Evolutionary conservation across 1,140 invertebrate genomes (phyloP), one percentile per base, ranked within the genome.

Genomic region (Adoxophyes honmai): DNA sequence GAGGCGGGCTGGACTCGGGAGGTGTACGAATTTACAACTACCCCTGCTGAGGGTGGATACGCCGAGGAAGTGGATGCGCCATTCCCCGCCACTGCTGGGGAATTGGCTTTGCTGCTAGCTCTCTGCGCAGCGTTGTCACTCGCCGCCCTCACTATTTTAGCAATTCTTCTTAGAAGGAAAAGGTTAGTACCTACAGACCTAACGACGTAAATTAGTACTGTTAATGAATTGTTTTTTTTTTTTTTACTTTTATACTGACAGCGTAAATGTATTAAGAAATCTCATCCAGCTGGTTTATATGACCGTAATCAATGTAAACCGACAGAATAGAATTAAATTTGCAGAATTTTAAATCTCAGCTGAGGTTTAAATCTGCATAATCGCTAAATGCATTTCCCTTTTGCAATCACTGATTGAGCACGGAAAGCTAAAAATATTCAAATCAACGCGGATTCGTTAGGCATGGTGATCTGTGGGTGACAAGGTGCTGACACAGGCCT

Each of bases 21-120:
- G 48, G 72, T 86, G 15, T 86, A 83, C 28, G 86, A 88, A 51
- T 86, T 88, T 56, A 70, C 72, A 9, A 88, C 83, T 5, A 57
- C 68, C 1, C 69, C 75, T 0, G 59, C 80, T 3, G 83, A 83
- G 14, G 86, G 81, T 4, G 74, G 77, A 13, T 80, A 76, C n/a
- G 81, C 86, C 1, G 79, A 84, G 44, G 85, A 88, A 59, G 83
- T 86, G 6, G 86, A 86, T 52, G 86, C 83, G 0, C 83, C 86
- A 0, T 88, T 88, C 57, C 83, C 86, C 0, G 86, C 83, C 0
- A 86, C 86, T 0, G 81, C 86, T 0, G 86, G 82, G 0, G 86
- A 88, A 42, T 53, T 86, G 7, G 83, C 86, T 0, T 44, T 88
- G 21, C 38, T 88, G 18, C 59, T 88, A n/a, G 86, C 83, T 0